Percentiles rank a stretch among this genome's conserved stretches.
Evolutionary conservation across 2,888 invertebrate species (phyloP).

Genomic region (Oscheius sp.): DNA sequence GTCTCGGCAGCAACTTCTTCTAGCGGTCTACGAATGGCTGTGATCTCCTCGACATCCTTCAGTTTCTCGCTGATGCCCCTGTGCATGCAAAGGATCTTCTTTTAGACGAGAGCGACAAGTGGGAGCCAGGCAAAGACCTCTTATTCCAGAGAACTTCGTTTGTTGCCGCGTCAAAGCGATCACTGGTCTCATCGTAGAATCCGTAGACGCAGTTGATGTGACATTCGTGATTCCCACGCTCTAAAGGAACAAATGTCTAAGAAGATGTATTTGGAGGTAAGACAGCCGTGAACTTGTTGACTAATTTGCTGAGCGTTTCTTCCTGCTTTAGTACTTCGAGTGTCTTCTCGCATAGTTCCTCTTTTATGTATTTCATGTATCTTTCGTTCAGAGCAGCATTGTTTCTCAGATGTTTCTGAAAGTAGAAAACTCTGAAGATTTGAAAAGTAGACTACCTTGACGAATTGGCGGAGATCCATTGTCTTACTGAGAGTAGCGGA

Average conservation of each 20-base stretch:
- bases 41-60: conserved; percentile 39
- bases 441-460: too few species aligned
- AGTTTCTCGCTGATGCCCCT: conserved; percentile 43
- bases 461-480: too few species aligned
- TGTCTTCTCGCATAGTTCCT: conserved; percentile 1
- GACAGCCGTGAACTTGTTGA: background rate
- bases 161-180: conserved; percentile 8
- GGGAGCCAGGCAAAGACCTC: conserved; percentile 47
- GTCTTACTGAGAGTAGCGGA: too few species aligned
- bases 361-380: background rate
- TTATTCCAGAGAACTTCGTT: conserved; percentile 40
- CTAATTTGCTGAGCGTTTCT: background rate
- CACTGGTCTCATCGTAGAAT: conserved; percentile 37
- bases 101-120: conserved; percentile 40
- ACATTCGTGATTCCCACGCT: conserved; percentile 51
- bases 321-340: background rate
- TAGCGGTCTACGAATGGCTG: conserved; percentile 40
- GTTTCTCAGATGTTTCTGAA: too few species aligned
- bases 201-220: conserved; percentile 53
- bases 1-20: conserved; percentile 1
- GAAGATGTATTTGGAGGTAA: background rate
- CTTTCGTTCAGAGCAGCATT: too few species aligned
- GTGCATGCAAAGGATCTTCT: conserved; percentile 49
- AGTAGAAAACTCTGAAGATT: too few species aligned
- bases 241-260: background rate